These are phyloP conservation scores for Drosophila merina DNA, from an alignment of 2,888 invertebrate genomes.

Conservation along the genomic window DNA sequence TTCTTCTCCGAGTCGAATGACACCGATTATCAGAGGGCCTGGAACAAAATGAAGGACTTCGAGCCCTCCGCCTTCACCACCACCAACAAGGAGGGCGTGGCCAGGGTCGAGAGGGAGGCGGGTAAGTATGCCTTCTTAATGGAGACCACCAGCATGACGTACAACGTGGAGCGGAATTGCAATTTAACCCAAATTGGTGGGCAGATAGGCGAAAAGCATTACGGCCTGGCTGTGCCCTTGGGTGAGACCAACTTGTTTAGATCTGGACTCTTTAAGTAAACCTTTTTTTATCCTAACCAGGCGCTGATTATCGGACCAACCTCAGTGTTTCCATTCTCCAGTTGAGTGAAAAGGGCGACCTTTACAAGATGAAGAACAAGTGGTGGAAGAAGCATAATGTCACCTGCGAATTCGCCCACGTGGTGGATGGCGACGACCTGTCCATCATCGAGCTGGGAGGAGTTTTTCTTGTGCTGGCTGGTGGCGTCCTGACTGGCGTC, in stretches of 20 bases:
- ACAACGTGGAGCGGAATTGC: slow-evolving; percentile 92
- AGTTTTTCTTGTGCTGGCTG: slow-evolving; percentile 92
- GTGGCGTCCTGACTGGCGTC: slow-evolving; percentile 90
- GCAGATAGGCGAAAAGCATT: slow-evolving; percentile 94
- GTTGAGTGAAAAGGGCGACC: slow-evolving; percentile 94
- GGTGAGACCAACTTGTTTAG: slow-evolving; percentile 85
- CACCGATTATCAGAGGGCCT: slow-evolving; percentile 93
- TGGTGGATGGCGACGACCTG: slow-evolving; percentile 81
- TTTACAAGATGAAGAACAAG: slow-evolving; percentile 92
- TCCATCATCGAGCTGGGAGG: slow-evolving; percentile 91
- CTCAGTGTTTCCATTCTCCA: slow-evolving; percentile 95
- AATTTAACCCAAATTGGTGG: slow-evolving; percentile 91
- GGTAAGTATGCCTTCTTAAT: slow-evolving; percentile 96
- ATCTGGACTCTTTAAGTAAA: background rate
- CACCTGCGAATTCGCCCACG: slow-evolving; percentile 63
- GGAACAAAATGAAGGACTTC: slow-evolving; percentile 93
- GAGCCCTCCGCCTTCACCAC: slow-evolving; percentile 92
- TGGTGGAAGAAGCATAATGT: slow-evolving; percentile 94
- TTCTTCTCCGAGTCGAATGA: slow-evolving; percentile 96
- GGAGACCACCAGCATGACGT: slow-evolving; percentile 98
- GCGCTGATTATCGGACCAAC: slow-evolving; percentile 90
- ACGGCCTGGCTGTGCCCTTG: slow-evolving; percentile 95
- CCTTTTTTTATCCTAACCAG: slow-evolving; percentile 83
- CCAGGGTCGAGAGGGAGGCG: slow-evolving; percentile 89
- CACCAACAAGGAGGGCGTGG: slow-evolving; percentile 92